Evolutionary conservation across 2,888 invertebrate species (phyloP).

Genomic region (Tridacna gigas): DNA sequence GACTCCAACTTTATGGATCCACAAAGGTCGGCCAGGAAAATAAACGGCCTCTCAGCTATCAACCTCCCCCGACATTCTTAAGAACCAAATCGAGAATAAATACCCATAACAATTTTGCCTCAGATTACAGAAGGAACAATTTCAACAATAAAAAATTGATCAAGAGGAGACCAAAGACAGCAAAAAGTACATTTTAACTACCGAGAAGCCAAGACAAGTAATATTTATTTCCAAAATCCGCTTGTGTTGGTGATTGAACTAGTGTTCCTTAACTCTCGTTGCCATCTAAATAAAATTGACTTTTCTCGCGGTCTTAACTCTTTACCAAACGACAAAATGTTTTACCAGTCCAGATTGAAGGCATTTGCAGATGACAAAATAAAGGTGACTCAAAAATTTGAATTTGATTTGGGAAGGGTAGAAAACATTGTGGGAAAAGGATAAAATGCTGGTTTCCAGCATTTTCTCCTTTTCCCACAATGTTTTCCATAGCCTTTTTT

Average conservation of each 20-base stretch:
- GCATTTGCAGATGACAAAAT: too few relatives aligned
- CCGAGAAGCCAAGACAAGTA: background rate
- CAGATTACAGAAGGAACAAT: slow-evolving; percentile 12
- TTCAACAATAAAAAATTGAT: slow-evolving; percentile 27
- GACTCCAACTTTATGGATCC: slow-evolving; percentile 42
- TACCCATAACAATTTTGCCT: slow-evolving; percentile 15
- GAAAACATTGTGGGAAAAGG: slow-evolving; percentile 2
- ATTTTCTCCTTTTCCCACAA: background rate
- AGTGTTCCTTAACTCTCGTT: too few relatives aligned
- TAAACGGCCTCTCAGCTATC: slow-evolving; percentile 58
- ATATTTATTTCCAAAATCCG: too few relatives aligned
- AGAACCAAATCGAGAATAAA: slow-evolving; percentile 29
- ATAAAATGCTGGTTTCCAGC: background rate
- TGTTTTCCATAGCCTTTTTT: too few relatives aligned
- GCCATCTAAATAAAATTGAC: too few relatives aligned
- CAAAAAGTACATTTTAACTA: slow-evolving; percentile 24
- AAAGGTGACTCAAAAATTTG: too few relatives aligned
- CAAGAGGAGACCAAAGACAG: slow-evolving; percentile 40
- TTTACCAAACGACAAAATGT: too few relatives aligned
- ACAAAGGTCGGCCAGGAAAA: slow-evolving; percentile 33
- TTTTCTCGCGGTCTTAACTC: too few relatives aligned
- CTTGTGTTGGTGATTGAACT: too few relatives aligned
- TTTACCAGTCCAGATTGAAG: too few relatives aligned
- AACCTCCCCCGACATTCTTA: slow-evolving; percentile 46
- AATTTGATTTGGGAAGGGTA: too few relatives aligned